Conservation (phyloP, 2,888 invertebrate genomes). For the Drosophila atripex region DNA sequence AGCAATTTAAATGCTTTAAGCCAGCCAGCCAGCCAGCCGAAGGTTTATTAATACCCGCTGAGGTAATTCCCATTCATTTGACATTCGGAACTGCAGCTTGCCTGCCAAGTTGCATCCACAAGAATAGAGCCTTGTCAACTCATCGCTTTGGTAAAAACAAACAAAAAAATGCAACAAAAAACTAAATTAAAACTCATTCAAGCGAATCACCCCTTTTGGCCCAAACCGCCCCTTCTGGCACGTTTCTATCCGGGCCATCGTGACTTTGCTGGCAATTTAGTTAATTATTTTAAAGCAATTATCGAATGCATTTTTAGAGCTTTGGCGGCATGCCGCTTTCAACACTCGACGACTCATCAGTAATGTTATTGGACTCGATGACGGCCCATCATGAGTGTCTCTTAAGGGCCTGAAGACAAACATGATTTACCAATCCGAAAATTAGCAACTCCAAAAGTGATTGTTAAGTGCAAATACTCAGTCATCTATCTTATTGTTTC, state of each 20-base stretch:
- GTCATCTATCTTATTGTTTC: neutral
- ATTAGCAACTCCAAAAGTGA: neutral
- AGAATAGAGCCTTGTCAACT: slow-evolving; percentile 40
- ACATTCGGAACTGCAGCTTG: slow-evolving; percentile 55
- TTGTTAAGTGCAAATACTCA: neutral
- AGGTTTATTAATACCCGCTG: slow-evolving; percentile 50
- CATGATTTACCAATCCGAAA: slow-evolving; percentile 18
- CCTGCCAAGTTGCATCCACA: slow-evolving; percentile 11
- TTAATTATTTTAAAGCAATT: slow-evolving; percentile 70
- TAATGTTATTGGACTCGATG: slow-evolving; percentile 8
- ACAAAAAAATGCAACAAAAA: neutral
- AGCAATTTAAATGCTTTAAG: slow-evolving; percentile 40
- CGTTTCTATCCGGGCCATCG: slow-evolving; percentile 59
- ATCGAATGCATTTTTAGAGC: slow-evolving; percentile 52
- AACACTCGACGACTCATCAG: slow-evolving; percentile 47
- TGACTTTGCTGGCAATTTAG: slow-evolving; percentile 57
- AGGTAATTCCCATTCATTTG: slow-evolving; percentile 63
- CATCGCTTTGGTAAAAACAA: slow-evolving; percentile 20
- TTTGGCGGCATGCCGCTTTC: slow-evolving; percentile 54
- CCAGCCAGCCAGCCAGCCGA: slow-evolving; percentile 9
- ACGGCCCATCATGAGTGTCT: slow-evolving; percentile 1
- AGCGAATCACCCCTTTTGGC: slow-evolving; percentile 48
- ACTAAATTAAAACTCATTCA: slow-evolving; percentile 43
- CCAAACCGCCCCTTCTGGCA: slow-evolving; percentile 52
- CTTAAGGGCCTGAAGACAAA: slow-evolving; percentile 13